phyloP scores from a whole-genome alignment of 2,888 invertebrate species.

The Ramazzottius varieornatus region DNA sequence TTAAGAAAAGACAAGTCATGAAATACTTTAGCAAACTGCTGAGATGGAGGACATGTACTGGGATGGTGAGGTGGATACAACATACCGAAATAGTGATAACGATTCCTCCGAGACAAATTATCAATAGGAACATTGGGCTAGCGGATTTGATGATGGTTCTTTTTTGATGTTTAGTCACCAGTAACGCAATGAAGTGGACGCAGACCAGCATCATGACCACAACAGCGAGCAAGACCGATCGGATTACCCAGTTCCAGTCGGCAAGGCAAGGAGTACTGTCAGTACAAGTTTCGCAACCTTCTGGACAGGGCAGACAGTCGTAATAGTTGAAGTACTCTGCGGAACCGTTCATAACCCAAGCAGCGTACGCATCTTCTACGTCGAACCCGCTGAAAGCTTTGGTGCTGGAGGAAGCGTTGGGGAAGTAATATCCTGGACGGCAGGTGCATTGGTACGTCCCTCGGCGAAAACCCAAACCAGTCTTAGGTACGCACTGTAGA shows the following conservation, averaged over 20 bases:
- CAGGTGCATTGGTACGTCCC: constrained; percentile 18
- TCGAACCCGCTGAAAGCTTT: constrained; percentile 14
- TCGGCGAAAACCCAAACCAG: constrained; percentile 15
- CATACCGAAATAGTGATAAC: not conserved
- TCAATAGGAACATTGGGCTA: not conserved
- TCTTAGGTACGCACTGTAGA: constrained; percentile 5
- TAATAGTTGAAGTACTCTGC: constrained; percentile 9
- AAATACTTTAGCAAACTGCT: not conserved
- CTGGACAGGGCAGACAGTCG: constrained; percentile 15
- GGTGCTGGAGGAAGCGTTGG: constrained; percentile 9
- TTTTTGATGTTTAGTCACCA: not conserved
- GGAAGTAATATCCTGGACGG: constrained; percentile 17
- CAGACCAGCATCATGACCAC: constrained; percentile 6
- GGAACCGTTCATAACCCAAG: constrained; percentile 7
- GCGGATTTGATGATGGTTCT: not conserved
- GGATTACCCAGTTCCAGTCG: constrained; percentile 10
- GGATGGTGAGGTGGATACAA: not conserved
- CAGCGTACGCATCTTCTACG: constrained; percentile 11
- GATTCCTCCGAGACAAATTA: not conserved
- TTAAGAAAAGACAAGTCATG: not conserved
- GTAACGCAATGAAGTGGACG: not conserved
- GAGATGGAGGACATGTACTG: not conserved
- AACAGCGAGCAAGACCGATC: constrained; percentile 12
- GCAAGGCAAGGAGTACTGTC: constrained; percentile 17
- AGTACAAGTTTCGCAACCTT: constrained; percentile 17